These are phyloP conservation scores for Oxystoma pomonae DNA, from an alignment of 2,888 invertebrate genomes.

Conservation along the genomic window DNA sequence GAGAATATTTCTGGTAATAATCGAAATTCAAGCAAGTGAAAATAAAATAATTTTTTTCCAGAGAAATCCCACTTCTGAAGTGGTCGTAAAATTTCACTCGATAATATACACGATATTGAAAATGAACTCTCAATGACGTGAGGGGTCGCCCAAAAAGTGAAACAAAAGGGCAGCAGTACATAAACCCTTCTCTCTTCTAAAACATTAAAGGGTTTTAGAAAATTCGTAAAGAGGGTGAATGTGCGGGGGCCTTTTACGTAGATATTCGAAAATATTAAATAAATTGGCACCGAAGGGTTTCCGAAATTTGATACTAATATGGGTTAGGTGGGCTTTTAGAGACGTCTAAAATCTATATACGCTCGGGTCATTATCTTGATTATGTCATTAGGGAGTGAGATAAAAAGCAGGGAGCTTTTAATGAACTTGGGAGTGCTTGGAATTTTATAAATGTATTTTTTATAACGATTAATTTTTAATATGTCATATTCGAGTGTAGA, in stretches of 20 bases:
- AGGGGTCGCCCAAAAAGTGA: slow-evolving; percentile 4
- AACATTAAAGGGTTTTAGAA: slow-evolving; percentile 15
- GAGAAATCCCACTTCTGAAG: not conserved
- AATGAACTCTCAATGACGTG: not conserved
- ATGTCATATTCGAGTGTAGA: not conserved
- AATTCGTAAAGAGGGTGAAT: slow-evolving; percentile 16
- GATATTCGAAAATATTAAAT: slow-evolving; percentile 4
- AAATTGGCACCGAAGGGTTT: slow-evolving; percentile 16
- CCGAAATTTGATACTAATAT: slow-evolving; percentile 23
- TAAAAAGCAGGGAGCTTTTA: slow-evolving; percentile 15
- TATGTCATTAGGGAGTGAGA: slow-evolving; percentile 3
- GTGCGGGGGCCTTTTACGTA: not conserved
- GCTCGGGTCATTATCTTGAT: slow-evolving; percentile 3
- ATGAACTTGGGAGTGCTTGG: slow-evolving; percentile 22
- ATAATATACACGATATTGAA: not conserved
- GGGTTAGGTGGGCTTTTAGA: slow-evolving; percentile 21
- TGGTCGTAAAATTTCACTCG: not conserved
- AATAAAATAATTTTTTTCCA: no score
- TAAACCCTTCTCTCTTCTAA: slow-evolving; percentile 3
- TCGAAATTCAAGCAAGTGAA: no score
- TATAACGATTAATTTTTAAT: slow-evolving; percentile 16
- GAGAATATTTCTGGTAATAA: no score
- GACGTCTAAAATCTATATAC: not conserved
- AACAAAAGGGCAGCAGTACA: slow-evolving; percentile 1
- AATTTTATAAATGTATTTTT: slow-evolving; percentile 24